Percentiles rank a stretch among this genome's conserved stretches.
phyloP scores from a whole-genome alignment of 2,113 vertebrate genomes.

The Petaurus breviceps region DNA sequence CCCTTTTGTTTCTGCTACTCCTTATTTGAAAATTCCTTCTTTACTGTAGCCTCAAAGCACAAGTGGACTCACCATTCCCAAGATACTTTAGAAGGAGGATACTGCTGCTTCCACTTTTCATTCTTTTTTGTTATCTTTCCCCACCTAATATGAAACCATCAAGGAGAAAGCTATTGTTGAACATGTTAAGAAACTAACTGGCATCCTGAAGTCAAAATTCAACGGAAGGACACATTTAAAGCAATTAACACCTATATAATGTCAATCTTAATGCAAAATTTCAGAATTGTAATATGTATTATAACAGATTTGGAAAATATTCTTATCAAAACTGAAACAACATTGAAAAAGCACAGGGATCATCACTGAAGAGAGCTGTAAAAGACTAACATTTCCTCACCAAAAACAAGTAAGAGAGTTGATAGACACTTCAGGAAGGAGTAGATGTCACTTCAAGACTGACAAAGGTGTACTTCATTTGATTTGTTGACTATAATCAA shows the following conservation, averaged over 20 bases:
- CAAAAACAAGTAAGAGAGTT: not conserved
- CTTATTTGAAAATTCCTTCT: not conserved
- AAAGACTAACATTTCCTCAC: not conserved
- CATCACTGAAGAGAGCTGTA: not conserved
- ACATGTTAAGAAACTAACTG: not conserved
- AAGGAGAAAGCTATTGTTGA: not conserved
- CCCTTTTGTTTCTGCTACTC: not conserved
- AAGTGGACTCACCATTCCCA: not conserved
- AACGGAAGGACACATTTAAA: not conserved
- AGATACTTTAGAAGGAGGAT: not conserved
- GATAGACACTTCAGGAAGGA: not conserved
- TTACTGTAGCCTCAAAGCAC: not conserved
- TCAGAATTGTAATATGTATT: not conserved
- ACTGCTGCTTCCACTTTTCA: not conserved
- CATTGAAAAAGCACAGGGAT: not conserved
- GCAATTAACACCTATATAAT: not conserved
- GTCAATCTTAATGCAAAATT: not conserved
- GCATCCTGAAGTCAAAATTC: not conserved
- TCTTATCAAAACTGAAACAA: not conserved
- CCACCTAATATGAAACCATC: not conserved
- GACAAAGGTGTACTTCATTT: not conserved
- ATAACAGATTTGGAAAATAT: not conserved
- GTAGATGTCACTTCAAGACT: not conserved
- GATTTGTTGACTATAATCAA: not conserved
- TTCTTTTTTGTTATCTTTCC: not conserved